Evolutionary conservation across 1,140 invertebrate genomes (phyloP).

Genomic region (Diabrotica virgifera): DNA sequence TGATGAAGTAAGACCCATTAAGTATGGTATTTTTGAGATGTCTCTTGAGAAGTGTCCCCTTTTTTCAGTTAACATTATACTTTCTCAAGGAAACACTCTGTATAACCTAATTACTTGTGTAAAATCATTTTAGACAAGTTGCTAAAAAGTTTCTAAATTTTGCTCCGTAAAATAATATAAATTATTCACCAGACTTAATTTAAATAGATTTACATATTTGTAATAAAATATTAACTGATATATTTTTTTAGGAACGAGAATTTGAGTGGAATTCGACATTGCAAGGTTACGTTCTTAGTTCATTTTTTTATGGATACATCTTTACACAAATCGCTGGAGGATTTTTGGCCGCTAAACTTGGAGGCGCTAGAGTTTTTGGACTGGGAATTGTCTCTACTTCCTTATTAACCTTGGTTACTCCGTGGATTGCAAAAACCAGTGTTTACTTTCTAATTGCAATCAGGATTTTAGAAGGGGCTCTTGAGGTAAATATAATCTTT

Average conservation of each 20-base stretch:
- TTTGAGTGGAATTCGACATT: conserved; percentile 77
- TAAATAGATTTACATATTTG: too few relatives aligned
- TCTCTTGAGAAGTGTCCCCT: too few relatives aligned
- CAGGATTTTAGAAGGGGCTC: conserved; percentile 82
- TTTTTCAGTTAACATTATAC: too few relatives aligned
- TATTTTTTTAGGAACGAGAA: conserved; percentile 49
- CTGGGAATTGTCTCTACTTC: conserved; percentile 76
- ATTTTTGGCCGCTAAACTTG: conserved; percentile 54
- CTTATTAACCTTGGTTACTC: conserved; percentile 78
- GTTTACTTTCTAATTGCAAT: conserved; percentile 68
- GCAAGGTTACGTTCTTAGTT: conserved; percentile 55
- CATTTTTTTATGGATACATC: conserved; percentile 80
- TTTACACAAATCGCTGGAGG: conserved; percentile 64
- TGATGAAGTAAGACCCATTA: too few relatives aligned
- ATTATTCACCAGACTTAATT: too few relatives aligned
- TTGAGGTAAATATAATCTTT: conserved; percentile 62
- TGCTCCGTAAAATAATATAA: too few relatives aligned
- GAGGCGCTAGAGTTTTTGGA: conserved; percentile 69
- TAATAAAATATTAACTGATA: background rate
- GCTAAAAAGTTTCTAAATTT: too few relatives aligned
- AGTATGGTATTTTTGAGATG: too few relatives aligned
- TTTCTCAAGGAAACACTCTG: too few relatives aligned
- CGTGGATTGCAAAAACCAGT: conserved; percentile 67
- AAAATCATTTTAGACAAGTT: too few relatives aligned
- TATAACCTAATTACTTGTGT: too few relatives aligned